phyloP scores from a whole-genome alignment of 1,140 invertebrate species.

The Drosophila sp. region DNA sequence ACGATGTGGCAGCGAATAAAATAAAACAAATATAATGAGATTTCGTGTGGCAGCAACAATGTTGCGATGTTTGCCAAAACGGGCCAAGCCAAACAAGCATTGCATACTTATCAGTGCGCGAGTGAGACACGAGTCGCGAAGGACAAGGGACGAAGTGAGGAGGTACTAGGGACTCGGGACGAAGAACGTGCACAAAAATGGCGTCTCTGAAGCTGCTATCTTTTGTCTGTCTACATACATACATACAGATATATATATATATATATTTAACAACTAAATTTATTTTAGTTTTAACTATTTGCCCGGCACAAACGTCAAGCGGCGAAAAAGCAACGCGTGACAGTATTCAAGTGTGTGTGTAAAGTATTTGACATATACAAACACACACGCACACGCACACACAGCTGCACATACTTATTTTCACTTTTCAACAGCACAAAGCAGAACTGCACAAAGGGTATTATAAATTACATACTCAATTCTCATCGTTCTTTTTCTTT shows the following conservation, averaged over 20 bases:
- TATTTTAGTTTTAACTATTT: slow-evolving; percentile 83
- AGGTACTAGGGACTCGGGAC: slow-evolving; percentile 1
- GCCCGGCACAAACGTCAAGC: slow-evolving; percentile 62
- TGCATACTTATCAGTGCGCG: slow-evolving; percentile 76
- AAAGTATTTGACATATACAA: slow-evolving; percentile 57
- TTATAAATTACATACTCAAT: slow-evolving; percentile 80
- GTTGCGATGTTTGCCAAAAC: slow-evolving; percentile 6
- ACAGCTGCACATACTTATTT: slow-evolving; percentile 57
- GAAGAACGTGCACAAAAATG: slow-evolving; percentile 62
- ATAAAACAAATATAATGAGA: slow-evolving; percentile 83
- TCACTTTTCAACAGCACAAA: slow-evolving; percentile 76
- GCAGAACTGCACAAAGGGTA: slow-evolving; percentile 70
- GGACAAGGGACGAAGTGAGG: slow-evolving; percentile 17
- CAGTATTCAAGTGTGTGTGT: slow-evolving; percentile 31
- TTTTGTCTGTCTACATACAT: slow-evolving; percentile 51
- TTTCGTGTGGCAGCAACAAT: slow-evolving; percentile 60
- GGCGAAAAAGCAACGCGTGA: slow-evolving; percentile 50
- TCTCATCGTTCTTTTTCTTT: slow-evolving; percentile 13
- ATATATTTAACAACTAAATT: slow-evolving; percentile 74
- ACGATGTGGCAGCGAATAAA: slow-evolving; percentile 78
- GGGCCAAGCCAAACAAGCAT: slow-evolving; percentile 51
- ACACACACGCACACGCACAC: slow-evolving; percentile 41
- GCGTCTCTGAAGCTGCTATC: slow-evolving; percentile 61
- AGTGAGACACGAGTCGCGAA: not conserved
- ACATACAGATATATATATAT: not conserved